These are phyloP conservation scores for Boleophthalmus pectinirostris DNA, from an alignment of 2,113 vertebrate genomes.

Conservation along the genomic window DNA sequence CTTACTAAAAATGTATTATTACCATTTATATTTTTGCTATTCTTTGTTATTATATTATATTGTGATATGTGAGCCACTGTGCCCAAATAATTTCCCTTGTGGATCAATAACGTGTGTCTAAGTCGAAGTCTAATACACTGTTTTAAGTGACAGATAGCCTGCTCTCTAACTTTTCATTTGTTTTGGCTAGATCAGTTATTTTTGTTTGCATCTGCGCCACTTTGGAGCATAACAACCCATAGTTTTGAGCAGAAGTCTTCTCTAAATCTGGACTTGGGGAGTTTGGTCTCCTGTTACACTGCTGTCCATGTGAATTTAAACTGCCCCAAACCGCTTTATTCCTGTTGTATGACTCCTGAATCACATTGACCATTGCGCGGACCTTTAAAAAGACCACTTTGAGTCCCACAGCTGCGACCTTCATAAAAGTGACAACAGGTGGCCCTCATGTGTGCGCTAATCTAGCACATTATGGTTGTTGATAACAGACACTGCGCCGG, in stretches of 20 bases:
- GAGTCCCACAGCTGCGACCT: slow-evolving; percentile 78
- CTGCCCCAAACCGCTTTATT: slow-evolving; percentile 48
- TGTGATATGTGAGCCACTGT: too few relatives aligned
- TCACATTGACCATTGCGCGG: slow-evolving; percentile 34
- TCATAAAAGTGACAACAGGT: slow-evolving; percentile 80
- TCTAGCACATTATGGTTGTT: slow-evolving; percentile 81
- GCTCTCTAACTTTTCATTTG: slow-evolving; percentile 1
- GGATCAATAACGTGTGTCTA: too few relatives aligned
- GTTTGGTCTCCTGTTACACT: not conserved
- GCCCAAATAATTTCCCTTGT: too few relatives aligned
- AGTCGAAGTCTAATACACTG: not conserved
- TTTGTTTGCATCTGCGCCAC: slow-evolving; percentile 16
- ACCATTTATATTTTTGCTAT: too few relatives aligned
- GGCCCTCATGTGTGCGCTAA: slow-evolving; percentile 75
- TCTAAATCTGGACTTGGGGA: slow-evolving; percentile 9
- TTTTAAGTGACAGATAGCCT: not conserved
- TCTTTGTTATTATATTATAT: too few relatives aligned
- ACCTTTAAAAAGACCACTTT: slow-evolving; percentile 76
- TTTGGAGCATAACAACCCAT: slow-evolving; percentile 14
- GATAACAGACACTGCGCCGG: slow-evolving; percentile 73
- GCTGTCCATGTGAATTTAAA: slow-evolving; percentile 31
- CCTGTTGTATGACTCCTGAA: slow-evolving; percentile 51
- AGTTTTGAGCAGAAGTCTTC: not conserved
- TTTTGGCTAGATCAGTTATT: not conserved
- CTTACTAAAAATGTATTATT: too few relatives aligned